Conservation (phyloP, 2,113 vertebrate species). For the Spea multiplicata region DNA sequence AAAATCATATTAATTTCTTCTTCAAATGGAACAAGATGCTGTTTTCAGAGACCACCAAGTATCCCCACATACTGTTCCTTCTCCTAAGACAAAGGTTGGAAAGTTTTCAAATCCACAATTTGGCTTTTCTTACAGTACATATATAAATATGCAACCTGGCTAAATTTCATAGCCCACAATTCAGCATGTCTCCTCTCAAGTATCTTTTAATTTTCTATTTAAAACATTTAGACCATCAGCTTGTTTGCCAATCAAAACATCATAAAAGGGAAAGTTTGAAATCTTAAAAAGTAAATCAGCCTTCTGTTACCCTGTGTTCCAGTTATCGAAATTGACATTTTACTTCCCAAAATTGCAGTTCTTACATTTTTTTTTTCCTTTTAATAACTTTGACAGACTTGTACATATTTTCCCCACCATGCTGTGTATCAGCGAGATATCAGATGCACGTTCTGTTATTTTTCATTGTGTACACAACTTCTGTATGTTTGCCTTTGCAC, state of each 20-base stretch:
- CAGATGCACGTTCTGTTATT: constrained; percentile 24
- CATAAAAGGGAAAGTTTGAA: constrained; percentile 20
- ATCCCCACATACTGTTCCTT: constrained; percentile 36
- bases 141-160: constrained; percentile 46
- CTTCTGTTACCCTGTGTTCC: constrained; percentile 31
- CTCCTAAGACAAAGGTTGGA: constrained; percentile 41
- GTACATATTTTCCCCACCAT: background rate
- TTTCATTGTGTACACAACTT: constrained; percentile 40
- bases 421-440: constrained; percentile 34
- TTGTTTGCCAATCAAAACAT: constrained; percentile 42
- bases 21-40: constrained; percentile 46
- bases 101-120: constrained; percentile 43
- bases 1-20: constrained; percentile 44
- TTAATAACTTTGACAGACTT: constrained; percentile 37
- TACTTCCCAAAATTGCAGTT: constrained; percentile 19
- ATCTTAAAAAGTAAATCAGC: constrained; percentile 17
- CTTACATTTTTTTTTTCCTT: constrained; percentile 17
- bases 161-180: constrained; percentile 42
- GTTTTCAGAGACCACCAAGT: constrained; percentile 45
- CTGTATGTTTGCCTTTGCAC: constrained; percentile 44
- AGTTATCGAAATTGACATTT: constrained; percentile 26
- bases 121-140: constrained; percentile 40
- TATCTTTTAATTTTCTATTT: constrained; percentile 48
- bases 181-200: constrained; percentile 45
- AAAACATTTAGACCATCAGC: constrained; percentile 47